Conservation (phyloP, 2,113 vertebrate genomes). For the Axis porcinus region DNA sequence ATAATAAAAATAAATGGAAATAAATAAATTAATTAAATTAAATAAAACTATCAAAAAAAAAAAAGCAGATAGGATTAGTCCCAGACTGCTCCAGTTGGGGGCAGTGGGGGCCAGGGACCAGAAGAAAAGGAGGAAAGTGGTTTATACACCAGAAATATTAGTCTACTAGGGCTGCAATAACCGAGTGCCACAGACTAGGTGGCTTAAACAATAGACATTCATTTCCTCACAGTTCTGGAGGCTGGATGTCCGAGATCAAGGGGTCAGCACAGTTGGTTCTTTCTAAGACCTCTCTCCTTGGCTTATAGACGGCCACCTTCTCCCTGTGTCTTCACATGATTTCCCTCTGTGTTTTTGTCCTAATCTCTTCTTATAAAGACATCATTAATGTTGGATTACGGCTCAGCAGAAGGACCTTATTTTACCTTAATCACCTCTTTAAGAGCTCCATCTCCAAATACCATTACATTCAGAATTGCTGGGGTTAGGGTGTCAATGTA, state of each 20-base stretch:
- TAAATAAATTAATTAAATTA: too few relatives aligned
- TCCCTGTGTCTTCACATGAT: background rate
- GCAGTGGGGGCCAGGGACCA: fast-evolving
- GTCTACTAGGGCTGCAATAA: background rate
- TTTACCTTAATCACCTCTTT: background rate
- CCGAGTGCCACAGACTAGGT: background rate
- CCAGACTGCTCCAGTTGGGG: background rate
- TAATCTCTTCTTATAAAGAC: background rate
- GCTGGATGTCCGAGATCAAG: background rate
- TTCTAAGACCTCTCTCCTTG: background rate
- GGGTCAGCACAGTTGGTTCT: too few relatives aligned
- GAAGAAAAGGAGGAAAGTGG: background rate
- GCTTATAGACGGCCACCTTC: background rate
- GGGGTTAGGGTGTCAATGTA: background rate
- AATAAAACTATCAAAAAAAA: too few relatives aligned
- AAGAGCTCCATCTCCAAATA: background rate
- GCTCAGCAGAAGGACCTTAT: background rate
- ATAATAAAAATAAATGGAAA: too few relatives aligned
- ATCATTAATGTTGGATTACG: background rate
- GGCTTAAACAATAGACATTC: background rate
- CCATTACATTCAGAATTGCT: background rate
- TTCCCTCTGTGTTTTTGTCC: background rate
- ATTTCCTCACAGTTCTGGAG: background rate
- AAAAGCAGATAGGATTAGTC: background rate
- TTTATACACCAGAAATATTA: too few relatives aligned